Evolutionary conservation across 1,140 invertebrate genomes (phyloP), one percentile per base, ranked within the genome.

Genomic region (Drosophila sechellia): DNA sequence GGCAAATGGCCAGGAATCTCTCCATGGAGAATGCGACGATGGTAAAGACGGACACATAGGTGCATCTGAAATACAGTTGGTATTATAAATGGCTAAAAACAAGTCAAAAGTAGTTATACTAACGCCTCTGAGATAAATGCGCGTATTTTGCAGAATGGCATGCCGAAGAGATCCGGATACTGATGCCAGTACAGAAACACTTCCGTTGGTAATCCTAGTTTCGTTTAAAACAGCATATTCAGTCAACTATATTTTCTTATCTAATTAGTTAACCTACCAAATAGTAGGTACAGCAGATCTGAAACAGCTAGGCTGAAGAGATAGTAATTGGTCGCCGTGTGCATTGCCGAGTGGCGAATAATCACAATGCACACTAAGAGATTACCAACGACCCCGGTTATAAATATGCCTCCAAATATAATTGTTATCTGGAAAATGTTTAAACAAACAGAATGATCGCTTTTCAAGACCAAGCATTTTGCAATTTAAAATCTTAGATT

Each of bases 241-340:
- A 39, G 12, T 3, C 0, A 31, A 31, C 3, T 31, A 10, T 8
- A 10, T 8, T 39, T 45, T 43, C 1, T 8, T 20, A 10, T 45
- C 12, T 11, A 11, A 4, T 17, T 20, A 27, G n/a, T 50, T 46
- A 92, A 68, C 94, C 94, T 90, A 96, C 96, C 96, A 76, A 96
- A 94, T 13, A 96, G 91, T n/a, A 96, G 92, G 66, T 96, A 93
- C 39, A 94, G 94, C 8, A 97, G 90, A 92, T 97, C 96, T 4
- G 96, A 96, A 27, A 97, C 93, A 0, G 96, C 96, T 79, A 97
- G 92, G 91, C 95, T 98, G 93, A 99, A 98, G 70, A 99, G 94
- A 92, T 99, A 99, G 87, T 97, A 98, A 90, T 99, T 99, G 0
- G 96, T 97, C 0, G 96, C 95, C 1, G 96, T 96, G 76, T 96